Conservation (phyloP, 2,797 vertebrate species). For the Amblyraja radiata region DNA sequence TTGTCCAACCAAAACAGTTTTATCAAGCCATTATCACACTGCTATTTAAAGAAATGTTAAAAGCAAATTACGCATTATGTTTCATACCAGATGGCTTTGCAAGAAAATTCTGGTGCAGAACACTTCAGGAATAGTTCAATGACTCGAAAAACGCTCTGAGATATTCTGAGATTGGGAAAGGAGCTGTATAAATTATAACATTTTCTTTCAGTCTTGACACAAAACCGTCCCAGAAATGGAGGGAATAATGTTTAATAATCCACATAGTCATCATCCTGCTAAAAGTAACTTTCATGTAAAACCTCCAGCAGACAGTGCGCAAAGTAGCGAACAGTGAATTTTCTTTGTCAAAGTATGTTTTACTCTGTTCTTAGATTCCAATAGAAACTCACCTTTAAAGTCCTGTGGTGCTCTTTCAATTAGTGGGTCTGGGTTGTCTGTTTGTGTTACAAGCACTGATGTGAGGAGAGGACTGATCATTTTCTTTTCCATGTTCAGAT, state of each 20-base stretch:
- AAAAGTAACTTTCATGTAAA: not conserved
- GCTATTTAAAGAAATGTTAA: not conserved
- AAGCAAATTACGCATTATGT: no score
- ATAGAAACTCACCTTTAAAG: not conserved
- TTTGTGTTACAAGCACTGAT: not conserved
- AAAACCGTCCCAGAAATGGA: not conserved
- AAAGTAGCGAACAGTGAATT: not conserved
- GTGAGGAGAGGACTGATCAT: not conserved
- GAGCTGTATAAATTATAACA: not conserved
- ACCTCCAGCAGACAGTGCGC: not conserved
- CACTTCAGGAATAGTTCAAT: not conserved
- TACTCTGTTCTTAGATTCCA: not conserved
- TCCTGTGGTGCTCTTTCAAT: not conserved
- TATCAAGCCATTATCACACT: not conserved
- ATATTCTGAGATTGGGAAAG: not conserved
- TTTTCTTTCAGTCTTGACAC: not conserved
- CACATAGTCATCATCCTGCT: not conserved
- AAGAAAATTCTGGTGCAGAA: no score
- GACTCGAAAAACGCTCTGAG: not conserved
- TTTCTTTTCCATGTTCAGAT: conserved; percentile 59
- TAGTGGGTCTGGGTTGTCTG: not conserved
- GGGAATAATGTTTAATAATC: not conserved
- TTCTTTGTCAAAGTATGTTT: not conserved
- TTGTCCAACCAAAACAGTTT: not conserved
- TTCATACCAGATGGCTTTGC: no score